phyloP scores from a whole-genome alignment of 2,113 vertebrate genomes.

The Isurus oxyrinchus region DNA sequence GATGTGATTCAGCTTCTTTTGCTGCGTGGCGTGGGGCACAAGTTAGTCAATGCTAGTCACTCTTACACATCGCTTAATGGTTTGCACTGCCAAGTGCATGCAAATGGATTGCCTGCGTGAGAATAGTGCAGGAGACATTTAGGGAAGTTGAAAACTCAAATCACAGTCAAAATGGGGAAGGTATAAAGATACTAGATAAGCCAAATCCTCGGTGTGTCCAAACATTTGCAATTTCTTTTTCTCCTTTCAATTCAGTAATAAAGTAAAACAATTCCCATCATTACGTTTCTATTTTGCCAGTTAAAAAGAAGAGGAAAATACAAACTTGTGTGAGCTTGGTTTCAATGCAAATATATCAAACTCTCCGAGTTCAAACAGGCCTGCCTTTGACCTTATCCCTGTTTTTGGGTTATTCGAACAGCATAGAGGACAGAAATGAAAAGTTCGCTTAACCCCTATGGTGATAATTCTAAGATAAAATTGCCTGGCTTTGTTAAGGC shows the following conservation, averaged over 20 bases:
- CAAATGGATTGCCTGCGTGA: not conserved
- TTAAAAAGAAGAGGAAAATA: not conserved
- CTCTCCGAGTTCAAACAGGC: not conserved
- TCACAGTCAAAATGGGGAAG: not conserved
- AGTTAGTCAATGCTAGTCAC: not conserved
- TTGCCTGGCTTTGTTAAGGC: not conserved
- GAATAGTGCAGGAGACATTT: not conserved
- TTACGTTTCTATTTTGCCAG: not conserved
- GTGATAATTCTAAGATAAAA: not conserved
- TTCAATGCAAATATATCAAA: not conserved
- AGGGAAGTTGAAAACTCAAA: not conserved
- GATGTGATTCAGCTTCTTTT: not conserved
- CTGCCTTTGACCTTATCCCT: not conserved
- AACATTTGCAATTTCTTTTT: not conserved
- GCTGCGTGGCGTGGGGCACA: not conserved
- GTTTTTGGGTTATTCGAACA: not conserved
- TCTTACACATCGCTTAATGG: not conserved
- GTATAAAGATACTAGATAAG: not conserved
- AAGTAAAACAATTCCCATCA: not conserved
- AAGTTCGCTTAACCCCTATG: not conserved
- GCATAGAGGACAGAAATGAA: not conserved
- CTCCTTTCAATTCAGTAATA: not conserved
- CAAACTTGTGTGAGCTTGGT: not conserved
- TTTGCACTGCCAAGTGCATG: not conserved
- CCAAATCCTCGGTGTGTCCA: not conserved